phyloP scores from a whole-genome alignment of 53 echinoderm and acorn worm species.

The Patiria pectinifera region DNA sequence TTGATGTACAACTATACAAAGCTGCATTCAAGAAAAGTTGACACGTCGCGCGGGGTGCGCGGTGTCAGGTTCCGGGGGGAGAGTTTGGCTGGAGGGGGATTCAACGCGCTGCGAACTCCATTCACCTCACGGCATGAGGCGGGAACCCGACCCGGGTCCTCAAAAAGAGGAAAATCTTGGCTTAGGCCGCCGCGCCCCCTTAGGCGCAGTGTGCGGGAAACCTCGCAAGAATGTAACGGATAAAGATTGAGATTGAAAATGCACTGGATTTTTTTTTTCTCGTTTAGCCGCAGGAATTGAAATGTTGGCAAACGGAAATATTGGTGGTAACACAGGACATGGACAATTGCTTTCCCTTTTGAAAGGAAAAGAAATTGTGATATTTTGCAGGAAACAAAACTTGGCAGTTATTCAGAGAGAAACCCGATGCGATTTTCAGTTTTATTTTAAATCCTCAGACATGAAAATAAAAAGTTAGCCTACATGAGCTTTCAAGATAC shows the following conservation, averaged over 20 bases:
- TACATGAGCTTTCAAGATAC: too few relatives aligned
- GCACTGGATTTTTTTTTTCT: background rate
- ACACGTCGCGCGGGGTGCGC: constrained; percentile 15
- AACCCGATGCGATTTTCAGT: too few relatives aligned
- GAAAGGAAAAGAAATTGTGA: background rate
- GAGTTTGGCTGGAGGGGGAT: constrained; percentile 28
- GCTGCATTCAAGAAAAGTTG: constrained; percentile 10
- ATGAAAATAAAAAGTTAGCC: too few relatives aligned
- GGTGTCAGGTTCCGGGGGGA: constrained; percentile 6
- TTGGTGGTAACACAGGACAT: background rate
- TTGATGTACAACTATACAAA: background rate
- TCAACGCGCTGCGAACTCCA: constrained; percentile 32
- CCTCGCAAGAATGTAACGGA: background rate
- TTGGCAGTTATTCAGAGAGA: background rate
- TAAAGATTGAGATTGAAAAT: background rate
- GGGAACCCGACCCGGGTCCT: constrained; percentile 33
- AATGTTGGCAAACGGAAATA: constrained; percentile 17
- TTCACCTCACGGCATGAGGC: constrained; percentile 63
- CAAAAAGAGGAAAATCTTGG: constrained; percentile 45
- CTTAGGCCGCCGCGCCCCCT: background rate
- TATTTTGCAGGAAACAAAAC: background rate
- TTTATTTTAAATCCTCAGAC: too few relatives aligned
- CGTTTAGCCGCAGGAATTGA: background rate
- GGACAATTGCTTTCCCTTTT: background rate
- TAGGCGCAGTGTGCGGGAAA: background rate